These are phyloP conservation scores for Rhopalosiphum padi DNA, from an alignment of 1,140 invertebrate genomes.

Conservation along the genomic window DNA sequence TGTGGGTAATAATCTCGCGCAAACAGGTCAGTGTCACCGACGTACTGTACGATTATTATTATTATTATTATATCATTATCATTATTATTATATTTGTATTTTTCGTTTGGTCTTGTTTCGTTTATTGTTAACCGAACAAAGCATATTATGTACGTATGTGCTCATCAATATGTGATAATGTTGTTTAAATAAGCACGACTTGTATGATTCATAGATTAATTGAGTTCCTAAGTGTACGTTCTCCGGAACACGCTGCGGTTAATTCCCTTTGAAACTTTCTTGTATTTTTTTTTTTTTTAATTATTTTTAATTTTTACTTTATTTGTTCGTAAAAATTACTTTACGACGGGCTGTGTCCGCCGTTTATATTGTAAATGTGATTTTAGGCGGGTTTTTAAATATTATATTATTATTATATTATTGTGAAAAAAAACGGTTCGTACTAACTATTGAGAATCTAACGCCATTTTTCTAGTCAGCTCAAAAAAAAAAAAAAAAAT, in stretches of 20 bases:
- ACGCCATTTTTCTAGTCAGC: conserved; percentile 58
- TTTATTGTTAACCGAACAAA: neutral
- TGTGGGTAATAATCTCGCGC: neutral
- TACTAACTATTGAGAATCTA: conserved; percentile 50
- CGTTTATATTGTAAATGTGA: conserved; percentile 48
- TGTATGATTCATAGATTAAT: conserved; percentile 43
- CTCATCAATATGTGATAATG: conserved; percentile 57
- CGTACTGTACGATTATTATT: conserved; percentile 27
- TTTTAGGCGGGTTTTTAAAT: conserved; percentile 21
- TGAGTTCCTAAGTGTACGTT: conserved; percentile 55
- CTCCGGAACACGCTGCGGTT: conserved; percentile 42
- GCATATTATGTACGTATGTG: conserved; percentile 46
- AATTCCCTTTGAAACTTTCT: conserved; percentile 56
- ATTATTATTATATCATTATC: conserved; percentile 1
- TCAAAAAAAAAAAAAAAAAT: conserved; percentile 50
- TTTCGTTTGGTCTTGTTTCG: conserved; percentile 17
- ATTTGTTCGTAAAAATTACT: conserved; percentile 18
- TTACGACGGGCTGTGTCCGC: conserved; percentile 33
- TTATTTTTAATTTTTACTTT: neutral
- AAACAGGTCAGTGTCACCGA: conserved; percentile 44
- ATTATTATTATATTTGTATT: conserved; percentile 9
- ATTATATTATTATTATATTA: conserved; percentile 13
- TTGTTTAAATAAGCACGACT: conserved; percentile 53
- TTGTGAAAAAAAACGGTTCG: conserved; percentile 49
- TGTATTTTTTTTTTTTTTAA: conserved; percentile 40